Conservation (phyloP, 1,140 invertebrate genomes). For the Brachionus sp. region DNA sequence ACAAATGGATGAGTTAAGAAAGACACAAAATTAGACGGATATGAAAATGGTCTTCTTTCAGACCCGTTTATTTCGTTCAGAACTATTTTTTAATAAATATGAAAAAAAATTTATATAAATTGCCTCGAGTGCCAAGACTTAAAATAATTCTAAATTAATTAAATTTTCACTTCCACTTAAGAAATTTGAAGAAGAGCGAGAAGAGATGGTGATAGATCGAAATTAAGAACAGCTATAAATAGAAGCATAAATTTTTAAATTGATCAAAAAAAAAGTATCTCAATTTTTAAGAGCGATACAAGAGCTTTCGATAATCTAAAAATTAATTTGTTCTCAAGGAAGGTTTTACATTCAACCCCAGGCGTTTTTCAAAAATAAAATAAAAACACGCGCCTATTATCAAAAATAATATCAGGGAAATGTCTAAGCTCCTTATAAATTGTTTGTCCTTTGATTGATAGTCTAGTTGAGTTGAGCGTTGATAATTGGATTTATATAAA, state of each 20-base stretch:
- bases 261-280: constrained; percentile 5
- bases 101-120: neutral
- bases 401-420: neutral
- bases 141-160: constrained; percentile 42
- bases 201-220: constrained; percentile 9
- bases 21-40: neutral
- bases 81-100: neutral
- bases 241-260: constrained; percentile 2
- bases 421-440: neutral
- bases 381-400: neutral
- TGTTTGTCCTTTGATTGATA: constrained; percentile 22
- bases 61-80: neutral
- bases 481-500: neutral
- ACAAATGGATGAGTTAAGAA: neutral
- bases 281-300: neutral
- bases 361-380: neutral
- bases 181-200: neutral
- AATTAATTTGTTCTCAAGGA: neutral
- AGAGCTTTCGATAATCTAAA: neutral
- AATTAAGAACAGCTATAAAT: constrained; percentile 32
- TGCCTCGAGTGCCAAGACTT: constrained; percentile 40
- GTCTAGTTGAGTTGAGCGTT: constrained; percentile 11
- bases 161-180: constrained; percentile 45
- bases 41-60: neutral
- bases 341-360: too few relatives aligned